Evolutionary conservation across 2,797 vertebrate species (phyloP), one percentile per base, ranked within the genome.

Genomic region (Monodelphis domestica): DNA sequence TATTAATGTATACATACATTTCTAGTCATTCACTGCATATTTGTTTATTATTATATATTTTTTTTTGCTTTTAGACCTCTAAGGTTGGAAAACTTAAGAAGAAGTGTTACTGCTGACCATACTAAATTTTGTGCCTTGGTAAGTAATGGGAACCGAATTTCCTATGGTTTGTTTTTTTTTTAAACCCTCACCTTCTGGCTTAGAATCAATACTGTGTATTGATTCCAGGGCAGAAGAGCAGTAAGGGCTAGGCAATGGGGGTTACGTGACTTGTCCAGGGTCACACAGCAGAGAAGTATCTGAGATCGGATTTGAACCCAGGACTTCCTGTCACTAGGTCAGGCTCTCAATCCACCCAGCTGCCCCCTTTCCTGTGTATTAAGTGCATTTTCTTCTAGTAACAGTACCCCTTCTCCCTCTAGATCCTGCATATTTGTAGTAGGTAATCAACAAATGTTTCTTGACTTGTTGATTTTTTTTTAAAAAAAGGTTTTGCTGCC

Each of bases 11-110:
- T 0, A 45, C 38, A 9, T 0, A 0, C 15, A 7, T 53, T 84
- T 6, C 54, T 21, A 0, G 15, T 52, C 59, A 52, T 9, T 10
- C 0, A 0, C 0, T 12, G 28, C 1, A 0, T 7, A 0, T 3
- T 55, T 2, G 55, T 9, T 4, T 17, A 29, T 87, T 17, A 54
- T 54, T 17, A 15, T 70, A 9, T 70, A 30, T 59, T 12, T 10
- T 10, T 56, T 91, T 88, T 70, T 2, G 0, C 38, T 89, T 91
- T 24, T 38, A 93, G 94, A 70, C 63, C 90, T 90, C 87, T 24
- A 56, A 9, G 15, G 91, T 14, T 0, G 21, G 84, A 90, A 91
- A 21, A 92, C 91, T 29, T 51, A 12, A 92, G 93, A 93, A 88
- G 55, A 0, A 26, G 54, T 24, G 11, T 21, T 9, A 56, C 91